A percentile compares a stretch with the other conserved stretches of the same genome.
These are phyloP conservation scores for Chaetorhynchus papuensis DNA, from an alignment of 2,113 vertebrate species.

Conservation along the genomic window DNA sequence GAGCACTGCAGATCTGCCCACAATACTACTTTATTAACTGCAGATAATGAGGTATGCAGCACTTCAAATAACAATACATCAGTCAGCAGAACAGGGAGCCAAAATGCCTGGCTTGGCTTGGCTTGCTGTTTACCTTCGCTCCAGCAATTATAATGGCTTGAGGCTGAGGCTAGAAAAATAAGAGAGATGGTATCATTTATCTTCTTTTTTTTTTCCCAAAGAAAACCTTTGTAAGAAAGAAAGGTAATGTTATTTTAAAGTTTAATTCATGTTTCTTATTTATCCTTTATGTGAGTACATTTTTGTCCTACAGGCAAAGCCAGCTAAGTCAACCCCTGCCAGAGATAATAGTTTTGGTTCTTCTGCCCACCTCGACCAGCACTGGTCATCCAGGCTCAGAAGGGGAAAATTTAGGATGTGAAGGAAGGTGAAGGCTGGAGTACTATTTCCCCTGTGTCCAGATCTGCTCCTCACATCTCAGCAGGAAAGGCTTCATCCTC, in stretches of 20 bases:
- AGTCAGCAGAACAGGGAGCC: slow-evolving; percentile 1
- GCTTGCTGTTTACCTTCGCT: background rate
- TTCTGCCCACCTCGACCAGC: background rate
- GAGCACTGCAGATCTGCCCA: slow-evolving; percentile 4
- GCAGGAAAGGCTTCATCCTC: background rate
- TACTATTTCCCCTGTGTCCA: background rate
- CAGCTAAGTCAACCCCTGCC: background rate
- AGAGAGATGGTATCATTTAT: background rate
- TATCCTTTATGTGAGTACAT: background rate
- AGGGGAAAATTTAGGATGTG: background rate
- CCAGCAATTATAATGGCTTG: background rate
- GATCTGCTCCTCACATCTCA: background rate
- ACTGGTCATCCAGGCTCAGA: background rate
- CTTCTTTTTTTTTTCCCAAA: background rate
- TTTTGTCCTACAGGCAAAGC: background rate
- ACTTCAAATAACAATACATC: slow-evolving; percentile 31
- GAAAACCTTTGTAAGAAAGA: background rate
- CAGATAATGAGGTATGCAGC: slow-evolving; percentile 34
- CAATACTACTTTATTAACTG: slow-evolving; percentile 40
- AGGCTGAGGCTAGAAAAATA: background rate
- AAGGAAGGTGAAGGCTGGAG: background rate
- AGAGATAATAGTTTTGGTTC: background rate
- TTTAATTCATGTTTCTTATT: background rate
- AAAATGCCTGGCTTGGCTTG: slow-evolving; percentile 1
- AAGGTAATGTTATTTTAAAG: background rate